These are phyloP conservation scores for Intellagama lesueurii DNA, from an alignment of 2,797 vertebrate genomes.

Conservation along the genomic window DNA sequence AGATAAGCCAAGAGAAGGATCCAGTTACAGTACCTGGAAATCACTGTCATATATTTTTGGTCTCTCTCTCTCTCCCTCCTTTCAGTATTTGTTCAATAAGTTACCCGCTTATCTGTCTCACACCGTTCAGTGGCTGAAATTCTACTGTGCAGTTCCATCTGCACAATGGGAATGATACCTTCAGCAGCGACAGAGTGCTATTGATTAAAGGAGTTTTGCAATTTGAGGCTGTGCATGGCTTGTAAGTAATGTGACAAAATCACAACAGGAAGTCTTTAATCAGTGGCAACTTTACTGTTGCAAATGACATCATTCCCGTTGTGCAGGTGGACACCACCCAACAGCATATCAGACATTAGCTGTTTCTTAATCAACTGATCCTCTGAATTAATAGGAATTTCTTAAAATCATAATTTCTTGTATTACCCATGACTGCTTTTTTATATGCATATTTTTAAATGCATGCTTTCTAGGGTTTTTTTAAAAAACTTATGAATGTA, in stretches of 20 bases:
- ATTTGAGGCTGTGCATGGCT: no score
- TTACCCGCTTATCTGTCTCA: not conserved
- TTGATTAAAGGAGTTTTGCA: no score
- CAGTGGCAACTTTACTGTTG: no score
- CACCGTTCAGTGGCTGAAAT: no score
- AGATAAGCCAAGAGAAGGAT: not conserved
- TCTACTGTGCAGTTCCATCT: no score
- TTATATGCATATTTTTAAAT: not conserved
- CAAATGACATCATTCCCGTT: no score
- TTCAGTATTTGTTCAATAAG: not conserved
- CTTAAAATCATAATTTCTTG: not conserved
- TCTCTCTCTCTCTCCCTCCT: not conserved
- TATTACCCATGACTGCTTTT: not conserved
- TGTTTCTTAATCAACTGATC: not conserved
- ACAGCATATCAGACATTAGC: not conserved
- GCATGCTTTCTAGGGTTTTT: not conserved
- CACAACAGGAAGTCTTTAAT: no score
- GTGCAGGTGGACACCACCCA: no score
- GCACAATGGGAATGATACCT: no score
- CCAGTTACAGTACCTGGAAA: not conserved
- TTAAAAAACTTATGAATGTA: not conserved
- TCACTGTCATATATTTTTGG: not conserved
- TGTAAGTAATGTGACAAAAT: no score
- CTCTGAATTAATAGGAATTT: not conserved
- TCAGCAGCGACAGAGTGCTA: no score